phyloP scores from a whole-genome alignment of 1,140 invertebrate genomes.

The Cyrtorhinus lividipennis region DNA sequence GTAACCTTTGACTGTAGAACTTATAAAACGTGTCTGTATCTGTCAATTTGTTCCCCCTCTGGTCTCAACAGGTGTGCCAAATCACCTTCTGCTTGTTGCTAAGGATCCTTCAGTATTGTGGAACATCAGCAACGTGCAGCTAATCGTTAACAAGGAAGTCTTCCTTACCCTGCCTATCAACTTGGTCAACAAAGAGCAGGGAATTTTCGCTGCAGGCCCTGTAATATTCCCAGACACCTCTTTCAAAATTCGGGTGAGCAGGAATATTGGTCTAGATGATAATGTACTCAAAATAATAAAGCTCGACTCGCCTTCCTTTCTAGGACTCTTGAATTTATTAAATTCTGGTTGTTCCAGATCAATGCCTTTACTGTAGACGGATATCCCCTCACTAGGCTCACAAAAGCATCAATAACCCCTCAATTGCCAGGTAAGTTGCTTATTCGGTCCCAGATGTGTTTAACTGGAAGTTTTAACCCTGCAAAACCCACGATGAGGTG shows the following conservation, averaged over 20 bases:
- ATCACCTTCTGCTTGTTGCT: slow-evolving; percentile 30
- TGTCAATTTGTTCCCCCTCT: too few relatives aligned
- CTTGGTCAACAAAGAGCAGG: slow-evolving; percentile 36
- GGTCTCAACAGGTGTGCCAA: slow-evolving; percentile 31
- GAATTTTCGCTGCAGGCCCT: slow-evolving; percentile 30
- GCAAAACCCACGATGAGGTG: too few relatives aligned
- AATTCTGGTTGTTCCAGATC: slow-evolving; percentile 26
- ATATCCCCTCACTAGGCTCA: slow-evolving; percentile 33
- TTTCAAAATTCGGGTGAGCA: slow-evolving; percentile 28
- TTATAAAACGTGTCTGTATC: too few relatives aligned
- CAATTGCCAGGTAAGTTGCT: slow-evolving; percentile 28
- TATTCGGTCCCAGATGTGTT: too few relatives aligned
- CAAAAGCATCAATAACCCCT: slow-evolving; percentile 32
- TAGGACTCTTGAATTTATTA: too few relatives aligned
- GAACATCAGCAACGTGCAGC: neutral
- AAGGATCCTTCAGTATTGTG: neutral
- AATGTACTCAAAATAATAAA: too few relatives aligned
- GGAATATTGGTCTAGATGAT: too few relatives aligned
- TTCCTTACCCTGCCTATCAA: slow-evolving; percentile 22
- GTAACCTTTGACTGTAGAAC: too few relatives aligned
- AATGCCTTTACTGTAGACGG: slow-evolving; percentile 29
- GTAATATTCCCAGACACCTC: slow-evolving; percentile 27
- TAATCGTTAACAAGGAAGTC: neutral
- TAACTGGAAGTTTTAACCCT: too few relatives aligned
- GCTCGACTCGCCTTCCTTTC: too few relatives aligned